Evolutionary conservation across 1,140 invertebrate genomes (phyloP), one percentile per base, ranked within the genome.

Genomic region (Tachypleus tridentatus): DNA sequence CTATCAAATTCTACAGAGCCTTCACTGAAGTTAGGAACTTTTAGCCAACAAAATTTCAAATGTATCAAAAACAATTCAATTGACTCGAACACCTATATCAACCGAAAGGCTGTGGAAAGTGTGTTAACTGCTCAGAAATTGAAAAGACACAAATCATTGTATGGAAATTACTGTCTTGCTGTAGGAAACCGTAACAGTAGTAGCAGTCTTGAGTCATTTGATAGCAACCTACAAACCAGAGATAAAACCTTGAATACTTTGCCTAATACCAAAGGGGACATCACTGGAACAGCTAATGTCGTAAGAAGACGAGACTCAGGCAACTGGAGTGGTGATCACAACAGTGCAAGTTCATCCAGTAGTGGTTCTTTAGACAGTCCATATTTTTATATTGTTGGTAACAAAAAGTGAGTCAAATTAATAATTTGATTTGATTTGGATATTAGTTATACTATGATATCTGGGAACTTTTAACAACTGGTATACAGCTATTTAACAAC

Each of bases 271-370:
- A 29, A 64, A 51, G 57, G 64, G 52, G 64, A 68, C 5, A 61
- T 65, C 10, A 48, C 53, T 11, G 67, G 63, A 52, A 48, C 29
- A 56, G 60, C 54, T 8, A 71, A 67, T 69, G 59, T 64, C 60
- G 66, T 64, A 7, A 76, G 90, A 69, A 77, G 91, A 72, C 78
- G 92, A 70, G 93, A 97, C 75, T 96, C 92, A 4, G 93, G 93
- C 3, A 95, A 96, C 76, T 95, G 92, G 88, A 94, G 91, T 68
- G 92, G 93, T 3, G 93, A 97, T 75, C 78, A 92, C 6, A 95
- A 94, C 74, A 93, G 90, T 73, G 91, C 92, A 3, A 93, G 91
- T 4, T 94, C 91, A 0, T 89, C 91, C 52, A 93, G 91, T 0
- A 94, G 91, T 3, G 92, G 90, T 0, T 95, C 92, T 0, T 83